These are phyloP conservation scores for Euproctis similis DNA, from an alignment of 2,888 invertebrate species.

Conservation along the genomic window DNA sequence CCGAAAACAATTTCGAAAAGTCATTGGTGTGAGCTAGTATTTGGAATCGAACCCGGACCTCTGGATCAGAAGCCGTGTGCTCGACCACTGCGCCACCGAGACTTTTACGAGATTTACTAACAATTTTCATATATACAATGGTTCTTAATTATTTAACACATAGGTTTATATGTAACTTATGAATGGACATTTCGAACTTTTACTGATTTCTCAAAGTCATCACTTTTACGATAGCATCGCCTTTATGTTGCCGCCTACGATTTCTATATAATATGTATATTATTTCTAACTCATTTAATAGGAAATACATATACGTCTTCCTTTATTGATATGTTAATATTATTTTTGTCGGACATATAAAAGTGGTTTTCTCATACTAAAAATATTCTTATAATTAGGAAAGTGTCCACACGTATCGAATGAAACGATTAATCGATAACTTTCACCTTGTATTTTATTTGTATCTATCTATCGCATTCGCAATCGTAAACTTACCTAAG, in stretches of 20 bases:
- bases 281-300: constrained; percentile 2
- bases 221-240: background rate
- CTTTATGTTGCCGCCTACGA: constrained; percentile 2
- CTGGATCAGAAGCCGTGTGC: too few relatives aligned
- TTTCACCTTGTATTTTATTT: constrained; percentile 7
- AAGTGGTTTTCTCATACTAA: background rate
- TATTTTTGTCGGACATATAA: background rate
- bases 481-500: background rate
- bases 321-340: constrained; percentile 1
- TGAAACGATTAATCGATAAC: constrained; percentile 5
- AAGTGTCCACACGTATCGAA: constrained; percentile 6
- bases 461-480: constrained; percentile 2
- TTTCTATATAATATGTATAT: constrained; percentile 2
- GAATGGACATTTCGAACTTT: constrained; percentile 9
- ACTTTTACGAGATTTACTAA: constrained; percentile 14
- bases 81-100: too few relatives aligned
- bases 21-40: too few relatives aligned
- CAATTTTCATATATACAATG: constrained; percentile 16
- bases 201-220: constrained; percentile 6
- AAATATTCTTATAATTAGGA: constrained; percentile 2
- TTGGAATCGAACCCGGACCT: too few relatives aligned
- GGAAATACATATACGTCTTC: constrained; percentile 1
- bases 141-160: constrained; percentile 22
- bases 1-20: too few relatives aligned
- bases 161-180: too few relatives aligned